Evolutionary conservation across 2,113 vertebrate genomes (phyloP), one percentile per base, ranked within the genome.

Genomic region (Labeo catla): DNA sequence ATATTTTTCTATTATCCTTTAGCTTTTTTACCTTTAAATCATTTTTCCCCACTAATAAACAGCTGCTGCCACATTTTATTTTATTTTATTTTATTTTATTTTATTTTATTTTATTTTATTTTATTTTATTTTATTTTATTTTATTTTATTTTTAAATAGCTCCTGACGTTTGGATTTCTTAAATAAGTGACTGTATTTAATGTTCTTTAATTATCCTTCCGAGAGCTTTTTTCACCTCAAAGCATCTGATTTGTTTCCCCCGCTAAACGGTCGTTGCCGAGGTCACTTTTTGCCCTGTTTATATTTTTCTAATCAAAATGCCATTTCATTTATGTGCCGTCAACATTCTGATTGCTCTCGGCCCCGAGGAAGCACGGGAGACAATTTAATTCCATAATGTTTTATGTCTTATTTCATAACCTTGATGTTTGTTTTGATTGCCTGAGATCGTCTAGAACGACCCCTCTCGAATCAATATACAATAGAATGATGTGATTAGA

Each of bases 351-450:
- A 85, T 86, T 85, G 66, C 85, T 78, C 19, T 61, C 72, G 2
- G 65, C 43, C 72, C 45, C 21, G 59, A 74, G 81, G 65, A 68
- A 72, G 39, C 83, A 47, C 34, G 28, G 45, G 83, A 88, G 78
- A 85, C 85, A 85, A 83, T 88, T 90, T 79, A 45, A 90, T 88
- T 85, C 66, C 1, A 0, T 47, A 72, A 85, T 79, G 85, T 87
- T 82, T 82, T 78, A 9, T 72, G 84, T 84, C 84, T 84, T 28
- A 49, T 87, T 83, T 68, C 28, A 15, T 88, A 66, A 88, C 84
- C 84, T 86, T 86, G 49, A 50, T 49, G 63, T 76, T 85, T 85
- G 66, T 50, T 82, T 86, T 85, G 87, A 90, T 88, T 84, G 77
- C 19, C 13, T 9, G 45, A 36, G 80, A 77, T 83, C 49, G 84